Base-by-base conservation (phyloP, 2,797 vertebrate species). In the Trachops cirrhosus region DNA sequence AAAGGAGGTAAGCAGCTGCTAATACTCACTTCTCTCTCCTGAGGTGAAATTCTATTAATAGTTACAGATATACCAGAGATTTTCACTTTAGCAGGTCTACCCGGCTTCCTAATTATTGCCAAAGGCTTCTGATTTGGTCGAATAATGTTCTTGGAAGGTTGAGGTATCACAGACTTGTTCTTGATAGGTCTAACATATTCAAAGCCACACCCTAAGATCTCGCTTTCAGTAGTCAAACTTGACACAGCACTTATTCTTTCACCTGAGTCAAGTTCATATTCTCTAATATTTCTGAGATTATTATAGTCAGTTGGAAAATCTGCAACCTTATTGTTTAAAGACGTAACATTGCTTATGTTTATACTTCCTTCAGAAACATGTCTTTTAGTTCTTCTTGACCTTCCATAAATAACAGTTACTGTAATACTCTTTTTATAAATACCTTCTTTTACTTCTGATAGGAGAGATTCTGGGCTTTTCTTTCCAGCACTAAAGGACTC, bases 21-120 rank as follows among this genome's bases (percentile, higher is more conserved):
- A 73, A 99, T 98, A 97, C 98, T 98, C 96, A 99, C 99, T 98
- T 99, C 99, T 90, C 99, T 99, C 97, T 99, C 99, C 95, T 99
- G 98, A 97, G 99, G 99, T 94, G 99, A 99, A 96, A 99, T 98
- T 91, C 99, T 99, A 57, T 98, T 99, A 97, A 99, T 98, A 50
- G 99, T 99, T 93, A 99, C 99, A 39, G 99, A 99, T 97, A 99
- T 99, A 92, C 99, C 99, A 8, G 99, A 99, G 95, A 99, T 99
- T 98, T 99, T 99, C 46, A 99, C 99, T 98, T 99, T 99, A 93
- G 99, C 99, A 73, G 99, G 99, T 97, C 99, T 98, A 85, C 99
- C 99, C 94, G 99, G 99, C 98, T 99, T 99, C 95, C 99, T 99
- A 83, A 98, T 97, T n/a, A 98, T 95, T 67, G 98, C 95, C 90